phyloP scores from a whole-genome alignment of 2,888 invertebrate species.

The Kuschelorhynchus macadamiae region DNA sequence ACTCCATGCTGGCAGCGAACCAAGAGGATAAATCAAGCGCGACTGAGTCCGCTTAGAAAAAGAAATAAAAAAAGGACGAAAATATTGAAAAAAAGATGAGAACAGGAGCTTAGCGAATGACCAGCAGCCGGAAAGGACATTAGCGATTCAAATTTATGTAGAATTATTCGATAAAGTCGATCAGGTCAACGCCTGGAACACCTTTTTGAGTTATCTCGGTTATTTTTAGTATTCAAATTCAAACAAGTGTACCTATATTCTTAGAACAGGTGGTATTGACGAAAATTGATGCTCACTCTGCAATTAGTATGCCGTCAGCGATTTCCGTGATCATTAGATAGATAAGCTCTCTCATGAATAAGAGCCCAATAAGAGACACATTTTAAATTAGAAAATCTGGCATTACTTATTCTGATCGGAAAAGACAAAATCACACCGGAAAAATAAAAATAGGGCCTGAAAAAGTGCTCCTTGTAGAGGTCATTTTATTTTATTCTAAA shows the following conservation, averaged over 20 bases:
- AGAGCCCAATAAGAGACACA: too few relatives aligned
- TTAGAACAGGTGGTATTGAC: neutral
- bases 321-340: too few relatives aligned
- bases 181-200: constrained; percentile 48
- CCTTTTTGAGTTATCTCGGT: constrained; percentile 42
- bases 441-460: too few relatives aligned
- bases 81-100: constrained; percentile 36
- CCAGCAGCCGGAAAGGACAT: constrained; percentile 47
- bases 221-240: constrained; percentile 33
- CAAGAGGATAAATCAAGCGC: constrained; percentile 50
- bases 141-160: constrained; percentile 50
- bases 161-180: constrained; percentile 50
- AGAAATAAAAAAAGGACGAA: constrained; percentile 37
- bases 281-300: neutral
- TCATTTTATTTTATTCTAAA: too few relatives aligned
- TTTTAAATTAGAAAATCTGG: too few relatives aligned
- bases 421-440: too few relatives aligned
- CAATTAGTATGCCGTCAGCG: too few relatives aligned
- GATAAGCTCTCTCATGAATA: too few relatives aligned
- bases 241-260: neutral
- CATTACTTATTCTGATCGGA: too few relatives aligned
- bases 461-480: too few relatives aligned
- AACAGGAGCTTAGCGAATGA: constrained; percentile 47
- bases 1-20: constrained; percentile 38
- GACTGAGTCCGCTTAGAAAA: constrained; percentile 47